Base-by-base conservation (phyloP, 2,888 invertebrate species). In the Diachrysia chrysitis region DNA sequence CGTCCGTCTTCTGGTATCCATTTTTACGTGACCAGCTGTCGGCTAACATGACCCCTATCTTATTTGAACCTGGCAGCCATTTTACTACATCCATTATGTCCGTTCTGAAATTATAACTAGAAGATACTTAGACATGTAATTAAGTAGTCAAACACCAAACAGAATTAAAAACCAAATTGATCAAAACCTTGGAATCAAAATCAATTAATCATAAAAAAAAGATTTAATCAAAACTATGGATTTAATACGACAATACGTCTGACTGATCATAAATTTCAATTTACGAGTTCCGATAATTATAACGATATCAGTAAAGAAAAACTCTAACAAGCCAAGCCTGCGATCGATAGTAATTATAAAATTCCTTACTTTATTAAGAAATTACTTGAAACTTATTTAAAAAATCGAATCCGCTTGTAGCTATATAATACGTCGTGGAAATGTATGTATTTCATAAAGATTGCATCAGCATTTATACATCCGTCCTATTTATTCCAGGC, bases 291-390 rank as follows among this genome's bases (percentile, higher is more conserved):
- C 12, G 21, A 51, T 9, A 21, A 51, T 51, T 51, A 51, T 51
- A 51, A 51, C 21, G 46, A 46, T 17, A 51, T 51, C 21, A 12
- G 48, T 51, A 12, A 51, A 51, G 48, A 51, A 51, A 48, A 51
- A 21, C 19, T 51, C 19, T 51, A 51, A 51, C 48, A 51, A 51
- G 48, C 48, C 48, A 48, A 48, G 48, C 21, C 48, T 21, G 12
- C 12, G 48, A 19, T 21, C 21, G 48, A 48, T 12, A 10, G 48
- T 48, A 51, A 51, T 51, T 51, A 51, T 51, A 21, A 51, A 51
- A 51, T 51, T 12, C 48, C 48, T 21, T 21, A 21, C 48, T 19
- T 51, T 21, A 51, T 51, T 51, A 51, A 51, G 48, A 21, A 51
- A 51, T 21, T 51, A 19, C 3, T 17, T 46, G 48, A 19, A n/a